phyloP scores from a whole-genome alignment of 2,888 invertebrate species.

The Meiosimyza platycephala region DNA sequence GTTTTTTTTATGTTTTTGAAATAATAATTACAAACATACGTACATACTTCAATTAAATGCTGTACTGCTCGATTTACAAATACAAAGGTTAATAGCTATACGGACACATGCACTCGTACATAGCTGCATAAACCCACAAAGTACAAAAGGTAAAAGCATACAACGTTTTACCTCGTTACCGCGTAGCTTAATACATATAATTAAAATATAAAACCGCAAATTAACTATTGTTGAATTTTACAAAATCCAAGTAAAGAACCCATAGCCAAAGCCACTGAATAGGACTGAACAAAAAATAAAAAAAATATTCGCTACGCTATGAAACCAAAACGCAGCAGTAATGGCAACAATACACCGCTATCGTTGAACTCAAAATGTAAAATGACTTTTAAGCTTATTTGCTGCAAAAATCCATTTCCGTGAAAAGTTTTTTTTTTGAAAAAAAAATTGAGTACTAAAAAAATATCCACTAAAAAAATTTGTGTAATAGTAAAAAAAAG shows the following conservation, averaged over 20 bases:
- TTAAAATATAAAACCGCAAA: slow-evolving; percentile 38
- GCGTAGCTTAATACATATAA: slow-evolving; percentile 30
- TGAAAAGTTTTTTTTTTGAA: slow-evolving; percentile 7
- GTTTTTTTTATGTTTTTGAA: too few species aligned
- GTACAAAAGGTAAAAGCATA: slow-evolving; percentile 8
- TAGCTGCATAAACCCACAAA: too few species aligned
- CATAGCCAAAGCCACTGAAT: slow-evolving; percentile 15
- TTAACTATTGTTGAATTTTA: slow-evolving; percentile 38
- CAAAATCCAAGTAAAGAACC: background rate
- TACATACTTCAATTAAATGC: slow-evolving; percentile 39
- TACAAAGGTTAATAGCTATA: too few species aligned
- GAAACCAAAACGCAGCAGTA: background rate
- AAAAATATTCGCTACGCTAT: background rate
- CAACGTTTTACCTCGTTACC: slow-evolving; percentile 39
- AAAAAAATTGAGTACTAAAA: background rate
- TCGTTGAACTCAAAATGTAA: slow-evolving; percentile 16
- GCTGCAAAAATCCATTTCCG: slow-evolving; percentile 36
- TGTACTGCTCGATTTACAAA: too few species aligned
- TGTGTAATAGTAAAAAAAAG: slow-evolving; percentile 8
- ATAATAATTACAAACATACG: slow-evolving; percentile 35
- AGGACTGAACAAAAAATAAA: background rate
- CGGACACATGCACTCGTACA: too few species aligned
- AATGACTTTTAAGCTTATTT: slow-evolving; percentile 36
- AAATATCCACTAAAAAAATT: slow-evolving; percentile 16
- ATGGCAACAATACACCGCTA: background rate